A percentile compares a stretch with the other conserved stretches of the same genome.
These are phyloP conservation scores for Tiliacea citrago DNA, from an alignment of 2,888 invertebrate species.

Conservation along the genomic window DNA sequence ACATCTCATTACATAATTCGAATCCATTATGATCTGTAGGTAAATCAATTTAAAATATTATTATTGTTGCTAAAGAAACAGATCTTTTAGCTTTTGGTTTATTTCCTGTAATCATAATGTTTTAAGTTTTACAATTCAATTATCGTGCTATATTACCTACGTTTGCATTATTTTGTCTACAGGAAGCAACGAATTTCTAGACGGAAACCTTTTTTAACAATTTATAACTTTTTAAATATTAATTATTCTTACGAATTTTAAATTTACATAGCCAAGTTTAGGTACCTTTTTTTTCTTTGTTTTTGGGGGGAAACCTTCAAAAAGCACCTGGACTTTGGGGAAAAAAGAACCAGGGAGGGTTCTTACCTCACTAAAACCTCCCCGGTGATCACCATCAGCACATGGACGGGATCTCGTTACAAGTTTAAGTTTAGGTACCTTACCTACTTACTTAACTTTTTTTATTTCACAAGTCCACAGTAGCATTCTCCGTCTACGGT, in stretches of 20 bases:
- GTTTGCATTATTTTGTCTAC: not conserved
- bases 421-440: not conserved
- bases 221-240: not conserved
- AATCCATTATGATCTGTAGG: constrained; percentile 24
- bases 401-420: no score
- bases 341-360: no score
- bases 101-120: not conserved
- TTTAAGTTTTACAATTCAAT: constrained; percentile 5
- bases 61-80: not conserved
- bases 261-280: not conserved
- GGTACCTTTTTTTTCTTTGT: no score
- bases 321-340: no score
- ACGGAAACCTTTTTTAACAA: not conserved
- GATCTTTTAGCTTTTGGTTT: not conserved
- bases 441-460: not conserved
- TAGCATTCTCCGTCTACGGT: no score
- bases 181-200: not conserved
- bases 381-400: no score
- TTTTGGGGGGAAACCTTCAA: no score
- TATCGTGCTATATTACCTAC: not conserved
- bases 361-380: no score
- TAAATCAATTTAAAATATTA: constrained; percentile 37
- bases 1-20: constrained; percentile 41
- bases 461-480: no score
- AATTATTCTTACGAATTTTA: not conserved